A percentile compares a stretch with the other conserved stretches of the same genome.
Conservation (phyloP, 2,113 vertebrate genomes). For the Dicaeum eximium region DNA sequence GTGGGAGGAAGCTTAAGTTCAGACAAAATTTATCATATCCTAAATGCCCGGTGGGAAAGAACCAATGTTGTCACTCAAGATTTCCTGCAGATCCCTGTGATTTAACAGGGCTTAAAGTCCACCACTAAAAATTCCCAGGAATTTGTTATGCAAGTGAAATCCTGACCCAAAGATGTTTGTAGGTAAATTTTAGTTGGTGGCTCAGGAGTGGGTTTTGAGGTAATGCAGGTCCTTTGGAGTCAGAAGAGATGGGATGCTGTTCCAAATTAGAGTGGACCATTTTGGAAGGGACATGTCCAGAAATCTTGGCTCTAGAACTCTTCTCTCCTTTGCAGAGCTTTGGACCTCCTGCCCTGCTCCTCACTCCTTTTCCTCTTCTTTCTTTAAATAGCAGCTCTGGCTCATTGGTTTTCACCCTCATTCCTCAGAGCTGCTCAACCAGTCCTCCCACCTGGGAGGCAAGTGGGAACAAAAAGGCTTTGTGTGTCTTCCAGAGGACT, state of each 20-base stretch:
- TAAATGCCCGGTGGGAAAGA: neutral
- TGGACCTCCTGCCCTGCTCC: neutral
- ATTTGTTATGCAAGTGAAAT: neutral
- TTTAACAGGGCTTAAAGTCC: neutral
- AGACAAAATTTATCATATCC: slow-evolving; percentile 1
- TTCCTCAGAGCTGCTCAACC: slow-evolving; percentile 25
- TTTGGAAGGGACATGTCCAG: neutral
- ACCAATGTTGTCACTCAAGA: neutral
- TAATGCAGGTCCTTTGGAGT: neutral
- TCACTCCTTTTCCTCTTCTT: neutral
- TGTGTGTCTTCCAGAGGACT: slow-evolving; percentile 65
- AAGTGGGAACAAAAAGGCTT: slow-evolving; percentile 67
- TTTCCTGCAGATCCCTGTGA: neutral
- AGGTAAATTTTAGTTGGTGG: neutral
- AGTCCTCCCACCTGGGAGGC: neutral
- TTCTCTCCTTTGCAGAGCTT: neutral
- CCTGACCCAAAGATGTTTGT: rapidly evolving
- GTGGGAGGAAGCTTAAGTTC: slow-evolving; percentile 32
- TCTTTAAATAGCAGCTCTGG: neutral
- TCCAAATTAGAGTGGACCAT: no score
- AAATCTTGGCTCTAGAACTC: neutral
- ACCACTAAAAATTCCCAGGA: neutral
- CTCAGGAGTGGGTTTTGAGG: neutral
- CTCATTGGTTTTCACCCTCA: neutral
- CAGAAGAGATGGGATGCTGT: neutral